These are phyloP conservation scores for Campylorhamphus procurvoides DNA, from an alignment of 2,113 vertebrate genomes.

Conservation along the genomic window DNA sequence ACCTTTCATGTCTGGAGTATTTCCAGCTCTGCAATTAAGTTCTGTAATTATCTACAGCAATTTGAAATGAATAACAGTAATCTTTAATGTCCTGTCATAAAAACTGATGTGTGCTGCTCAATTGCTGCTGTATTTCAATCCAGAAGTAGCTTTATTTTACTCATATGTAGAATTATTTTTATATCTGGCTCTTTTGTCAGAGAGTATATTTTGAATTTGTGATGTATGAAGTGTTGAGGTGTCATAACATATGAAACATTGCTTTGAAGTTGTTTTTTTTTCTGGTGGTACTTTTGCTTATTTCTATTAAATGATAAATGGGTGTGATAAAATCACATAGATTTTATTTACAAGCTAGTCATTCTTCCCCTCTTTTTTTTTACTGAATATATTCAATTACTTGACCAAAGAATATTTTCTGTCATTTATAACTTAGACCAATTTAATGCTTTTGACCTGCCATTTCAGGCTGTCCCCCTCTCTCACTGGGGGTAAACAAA, in stretches of 20 bases:
- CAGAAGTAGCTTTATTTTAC: background rate
- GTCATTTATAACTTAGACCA: background rate
- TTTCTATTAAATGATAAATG: background rate
- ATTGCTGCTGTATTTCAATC: background rate
- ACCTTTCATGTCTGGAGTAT: slow-evolving; percentile 37
- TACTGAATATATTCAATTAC: background rate
- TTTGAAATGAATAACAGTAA: slow-evolving; percentile 49
- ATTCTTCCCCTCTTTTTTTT: background rate
- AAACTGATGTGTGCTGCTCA: slow-evolving; percentile 1
- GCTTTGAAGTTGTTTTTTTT: background rate
- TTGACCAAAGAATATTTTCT: background rate
- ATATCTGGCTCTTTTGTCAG: background rate
- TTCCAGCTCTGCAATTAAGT: slow-evolving; percentile 51
- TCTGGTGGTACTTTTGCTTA: background rate
- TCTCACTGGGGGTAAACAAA: background rate
- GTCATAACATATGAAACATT: background rate
- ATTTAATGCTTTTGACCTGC: background rate
- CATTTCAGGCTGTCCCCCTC: background rate
- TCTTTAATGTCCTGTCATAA: slow-evolving; percentile 35
- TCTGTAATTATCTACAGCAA: slow-evolving; percentile 42
- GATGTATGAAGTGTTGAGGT: background rate
- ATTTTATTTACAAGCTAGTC: background rate
- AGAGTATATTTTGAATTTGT: background rate
- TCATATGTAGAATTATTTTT: background rate
- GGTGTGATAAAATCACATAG: background rate